Percentiles rank a stretch among this genome's conserved stretches.
Conservation (phyloP, 2,797 vertebrate species). For the Hippoglossus hippoglossus region DNA sequence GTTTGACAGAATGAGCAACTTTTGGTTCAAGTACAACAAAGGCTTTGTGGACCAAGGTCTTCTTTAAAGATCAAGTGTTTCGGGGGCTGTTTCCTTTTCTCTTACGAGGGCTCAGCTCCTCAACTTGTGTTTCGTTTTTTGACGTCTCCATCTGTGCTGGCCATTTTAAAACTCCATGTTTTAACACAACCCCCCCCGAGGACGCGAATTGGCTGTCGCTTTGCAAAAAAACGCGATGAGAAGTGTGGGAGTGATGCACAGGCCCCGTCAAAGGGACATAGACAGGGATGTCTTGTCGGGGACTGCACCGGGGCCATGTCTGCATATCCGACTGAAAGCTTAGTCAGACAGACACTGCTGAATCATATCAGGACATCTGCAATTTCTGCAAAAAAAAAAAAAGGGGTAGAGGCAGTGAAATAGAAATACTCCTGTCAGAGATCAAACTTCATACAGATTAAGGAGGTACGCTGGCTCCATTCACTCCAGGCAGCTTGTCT, state of each 20-base stretch:
- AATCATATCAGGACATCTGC: slow-evolving; percentile 72
- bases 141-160: slow-evolving; percentile 57
- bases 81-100: slow-evolving; percentile 13
- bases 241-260: slow-evolving; percentile 59
- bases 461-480: slow-evolving; percentile 52
- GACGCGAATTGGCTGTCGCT: slow-evolving; percentile 43
- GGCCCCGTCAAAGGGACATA: slow-evolving; percentile 55
- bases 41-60: slow-evolving; percentile 32
- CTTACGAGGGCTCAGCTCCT: slow-evolving; percentile 34
- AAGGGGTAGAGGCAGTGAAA: slow-evolving; percentile 44
- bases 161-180: slow-evolving; percentile 58
- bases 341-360: slow-evolving; percentile 57
- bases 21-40: slow-evolving; percentile 59
- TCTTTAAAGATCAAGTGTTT: slow-evolving; percentile 54
- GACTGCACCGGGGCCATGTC: slow-evolving; percentile 42
- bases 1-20: slow-evolving; percentile 59
- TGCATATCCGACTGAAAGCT: slow-evolving; percentile 65
- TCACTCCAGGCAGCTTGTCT: slow-evolving; percentile 55
- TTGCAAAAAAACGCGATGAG: slow-evolving; percentile 55
- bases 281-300: slow-evolving; percentile 51
- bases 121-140: slow-evolving; percentile 45
- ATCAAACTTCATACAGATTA: slow-evolving; percentile 67
- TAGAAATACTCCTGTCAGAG: slow-evolving; percentile 53
- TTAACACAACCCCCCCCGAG: slow-evolving; percentile 42
- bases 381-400: slow-evolving; percentile 45